Base-by-base conservation (phyloP, 2,797 vertebrate species). In the Pagetopsis macropterus region DNA sequence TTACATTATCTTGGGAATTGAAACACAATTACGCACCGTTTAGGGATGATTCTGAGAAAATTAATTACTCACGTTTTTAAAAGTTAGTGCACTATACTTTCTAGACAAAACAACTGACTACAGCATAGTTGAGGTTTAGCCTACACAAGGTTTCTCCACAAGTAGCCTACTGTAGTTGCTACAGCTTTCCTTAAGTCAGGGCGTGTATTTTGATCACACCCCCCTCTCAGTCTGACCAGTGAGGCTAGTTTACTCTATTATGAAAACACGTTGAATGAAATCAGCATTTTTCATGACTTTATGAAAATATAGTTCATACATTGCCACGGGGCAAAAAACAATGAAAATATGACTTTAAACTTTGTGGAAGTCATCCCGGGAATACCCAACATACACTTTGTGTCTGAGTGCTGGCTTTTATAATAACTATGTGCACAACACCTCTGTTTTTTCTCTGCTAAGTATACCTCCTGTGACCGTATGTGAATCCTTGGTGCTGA, bases 401-500 rank as follows among this genome's bases (percentile, higher is more conserved):
- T 55, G 52, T 33, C 19, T 10, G 17, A 50, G 37, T 61, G 14
- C 8, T 4, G 12, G 3, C 0, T 33, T 2, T 56, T 70, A 2
- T 27, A 27, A 9, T 6, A 43, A 17, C 4, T 16, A 19, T 33
- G 9, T 17, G 19, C 9, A 13, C 15, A 27, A 37, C 33, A 15
- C 15, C 0, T 21, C 17, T 8, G 41, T 55, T 27, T 46, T 76
- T 55, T 60, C 27, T 15, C 11, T 27, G 44, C 23, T 23, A 68
- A 56, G 50, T 46, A 15, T 48, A 17, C 46, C 44, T 64, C n/a
- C 5, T 44, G 33, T 19, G 61, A 17, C 19, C 3, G 5, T 77
- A 84, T 62, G 60, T 79, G 59, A 77, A 66, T 60, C 15, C 46
- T 78, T 81, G 88, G 92, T 91, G 91, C 90, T 93, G 90, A 93